Evolutionary conservation across 2,888 invertebrate genomes (phyloP).

Genomic region (Apeira syringaria): DNA sequence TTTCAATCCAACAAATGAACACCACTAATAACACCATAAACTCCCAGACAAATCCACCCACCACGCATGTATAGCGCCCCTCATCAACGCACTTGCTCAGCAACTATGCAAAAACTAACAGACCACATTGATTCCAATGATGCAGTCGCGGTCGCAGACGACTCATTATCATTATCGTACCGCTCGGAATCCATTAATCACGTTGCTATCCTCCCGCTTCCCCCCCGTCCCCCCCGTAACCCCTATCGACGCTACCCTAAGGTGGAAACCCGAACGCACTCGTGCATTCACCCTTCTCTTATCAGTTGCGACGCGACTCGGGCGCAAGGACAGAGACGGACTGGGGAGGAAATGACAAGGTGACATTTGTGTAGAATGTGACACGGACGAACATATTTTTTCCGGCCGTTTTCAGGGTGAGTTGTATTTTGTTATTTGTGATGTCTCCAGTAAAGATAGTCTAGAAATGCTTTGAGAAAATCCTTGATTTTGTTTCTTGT

Average conservation of each 20-base stretch:
- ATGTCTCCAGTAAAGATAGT: too few relatives aligned
- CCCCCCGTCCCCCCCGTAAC: slow-evolving; percentile 40
- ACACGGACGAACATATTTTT: slow-evolving; percentile 5
- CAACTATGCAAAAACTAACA: slow-evolving; percentile 61
- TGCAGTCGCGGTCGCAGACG: slow-evolving; percentile 62
- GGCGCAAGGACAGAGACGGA: slow-evolving; percentile 64
- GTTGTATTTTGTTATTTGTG: background rate
- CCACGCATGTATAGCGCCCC: slow-evolving; percentile 14
- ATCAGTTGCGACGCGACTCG: slow-evolving; percentile 72
- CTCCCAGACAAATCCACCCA: slow-evolving; percentile 1
- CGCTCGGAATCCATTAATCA: slow-evolving; percentile 78
- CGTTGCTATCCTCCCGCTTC: slow-evolving; percentile 58
- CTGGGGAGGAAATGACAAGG: slow-evolving; percentile 56
- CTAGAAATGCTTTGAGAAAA: too few relatives aligned
- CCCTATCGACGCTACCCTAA: slow-evolving; percentile 47
- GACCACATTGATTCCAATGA: slow-evolving; percentile 69
- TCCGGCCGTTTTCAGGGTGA: slow-evolving; percentile 1
- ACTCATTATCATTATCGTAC: slow-evolving; percentile 79
- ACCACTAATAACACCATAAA: background rate
- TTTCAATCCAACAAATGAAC: background rate
- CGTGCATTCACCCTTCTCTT: slow-evolving; percentile 80
- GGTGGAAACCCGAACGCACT: slow-evolving; percentile 71
- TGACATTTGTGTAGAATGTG: slow-evolving; percentile 37
- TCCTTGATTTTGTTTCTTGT: too few relatives aligned
- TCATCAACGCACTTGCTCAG: slow-evolving; percentile 45